phyloP scores from a whole-genome alignment of 2,113 vertebrate species.

The Anguilla rostrata region DNA sequence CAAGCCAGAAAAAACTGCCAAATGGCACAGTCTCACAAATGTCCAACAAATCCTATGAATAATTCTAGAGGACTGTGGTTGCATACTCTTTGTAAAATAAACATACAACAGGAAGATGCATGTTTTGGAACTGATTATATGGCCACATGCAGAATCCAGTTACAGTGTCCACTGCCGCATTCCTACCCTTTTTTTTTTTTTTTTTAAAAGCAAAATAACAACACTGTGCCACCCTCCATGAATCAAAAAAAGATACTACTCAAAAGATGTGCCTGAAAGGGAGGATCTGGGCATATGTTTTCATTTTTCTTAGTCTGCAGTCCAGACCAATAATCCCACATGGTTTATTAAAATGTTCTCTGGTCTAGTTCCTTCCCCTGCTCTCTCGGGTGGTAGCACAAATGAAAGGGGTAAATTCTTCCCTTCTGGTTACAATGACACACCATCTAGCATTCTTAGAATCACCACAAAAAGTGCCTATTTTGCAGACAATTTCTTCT shows the following conservation, averaged over 20 bases:
- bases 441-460: not conserved
- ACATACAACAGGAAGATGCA: not conserved
- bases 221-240: not conserved
- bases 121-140: constrained; percentile 14
- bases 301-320: constrained; percentile 37
- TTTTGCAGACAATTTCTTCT: not conserved
- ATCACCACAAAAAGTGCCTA: constrained; percentile 6
- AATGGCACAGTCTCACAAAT: not conserved
- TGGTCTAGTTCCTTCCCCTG: not conserved
- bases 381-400: constrained; percentile 22
- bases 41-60: not conserved
- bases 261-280: constrained; percentile 24
- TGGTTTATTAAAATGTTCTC: constrained; percentile 29
- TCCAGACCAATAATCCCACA: constrained; percentile 32
- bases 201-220: constrained; percentile 1
- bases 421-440: constrained; percentile 23
- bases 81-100: not conserved
- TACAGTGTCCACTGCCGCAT: not conserved
- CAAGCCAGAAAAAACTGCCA: too few species aligned
- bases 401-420: constrained; percentile 26
- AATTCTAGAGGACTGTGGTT: not conserved
- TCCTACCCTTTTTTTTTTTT: not conserved
- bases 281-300: constrained; percentile 38
- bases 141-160: not conserved
- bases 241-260: constrained; percentile 47